A percentile compares a stretch with the other conserved stretches of the same genome.
Evolutionary conservation across 2,888 invertebrate species (phyloP).

Genomic region (Thumatha senex): DNA sequence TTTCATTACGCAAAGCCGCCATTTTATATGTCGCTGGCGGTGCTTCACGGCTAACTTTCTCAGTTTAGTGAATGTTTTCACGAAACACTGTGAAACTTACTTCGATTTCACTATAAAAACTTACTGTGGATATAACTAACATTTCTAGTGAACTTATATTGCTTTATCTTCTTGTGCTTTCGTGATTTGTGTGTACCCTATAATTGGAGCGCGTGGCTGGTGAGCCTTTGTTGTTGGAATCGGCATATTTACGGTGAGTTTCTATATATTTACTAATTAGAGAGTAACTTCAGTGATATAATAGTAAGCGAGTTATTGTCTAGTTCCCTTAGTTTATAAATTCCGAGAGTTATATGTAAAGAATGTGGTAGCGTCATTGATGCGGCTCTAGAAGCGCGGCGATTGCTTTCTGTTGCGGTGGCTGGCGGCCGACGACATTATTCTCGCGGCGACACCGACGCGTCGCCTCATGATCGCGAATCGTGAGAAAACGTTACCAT

Average conservation of each 20-base stretch:
- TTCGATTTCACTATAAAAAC: conserved; percentile 59
- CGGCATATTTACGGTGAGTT: conserved; percentile 77
- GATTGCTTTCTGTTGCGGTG: conserved; percentile 57
- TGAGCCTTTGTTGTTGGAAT: conserved; percentile 83
- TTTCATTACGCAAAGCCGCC: conserved; percentile 82
- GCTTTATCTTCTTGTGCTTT: conserved; percentile 70
- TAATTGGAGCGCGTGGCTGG: conserved; percentile 83
- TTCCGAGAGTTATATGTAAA: conserved; percentile 34
- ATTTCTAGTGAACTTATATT: conserved; percentile 62
- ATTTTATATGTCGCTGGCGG: conserved; percentile 84
- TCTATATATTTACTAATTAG: conserved; percentile 43
- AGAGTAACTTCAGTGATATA: conserved; percentile 29
- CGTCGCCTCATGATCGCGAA: conserved; percentile 67
- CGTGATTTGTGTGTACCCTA: conserved; percentile 81
- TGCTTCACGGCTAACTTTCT: conserved; percentile 76
- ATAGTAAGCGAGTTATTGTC: conserved; percentile 31
- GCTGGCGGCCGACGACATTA: conserved; percentile 65
- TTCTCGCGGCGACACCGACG: conserved; percentile 68
- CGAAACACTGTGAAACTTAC: conserved; percentile 73
- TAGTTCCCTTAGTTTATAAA: conserved; percentile 14
- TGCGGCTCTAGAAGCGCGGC: conserved; percentile 55
- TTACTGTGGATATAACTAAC: conserved; percentile 63
- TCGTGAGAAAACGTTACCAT: conserved; percentile 61
- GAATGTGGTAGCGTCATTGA: conserved; percentile 70
- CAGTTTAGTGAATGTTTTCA: conserved; percentile 73